Evolutionary conservation across 2,888 invertebrate genomes (phyloP).

Genomic region (Ochropleura leucogaster): DNA sequence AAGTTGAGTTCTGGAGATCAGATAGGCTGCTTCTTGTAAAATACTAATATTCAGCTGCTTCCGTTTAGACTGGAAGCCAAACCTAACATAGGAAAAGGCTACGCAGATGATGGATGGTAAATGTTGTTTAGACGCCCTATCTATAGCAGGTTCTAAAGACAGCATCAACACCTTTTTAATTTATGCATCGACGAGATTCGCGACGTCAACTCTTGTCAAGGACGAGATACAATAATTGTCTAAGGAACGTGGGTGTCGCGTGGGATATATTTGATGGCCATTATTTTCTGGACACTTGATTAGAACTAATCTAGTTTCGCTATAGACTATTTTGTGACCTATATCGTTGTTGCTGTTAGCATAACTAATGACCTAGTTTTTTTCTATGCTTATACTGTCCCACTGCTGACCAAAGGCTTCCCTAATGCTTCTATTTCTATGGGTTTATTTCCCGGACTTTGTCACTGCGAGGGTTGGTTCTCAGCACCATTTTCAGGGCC

Average conservation of each 20-base stretch:
- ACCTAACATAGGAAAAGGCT: no score
- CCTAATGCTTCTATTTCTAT: no score
- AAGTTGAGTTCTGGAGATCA: no score
- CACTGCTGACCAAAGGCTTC: no score
- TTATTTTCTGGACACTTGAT: conserved; percentile 27
- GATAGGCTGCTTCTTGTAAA: no score
- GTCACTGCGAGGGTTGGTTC: no score
- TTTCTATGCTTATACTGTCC: no score
- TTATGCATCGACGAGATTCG: background rate
- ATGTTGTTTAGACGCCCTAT: background rate
- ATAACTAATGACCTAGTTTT: background rate
- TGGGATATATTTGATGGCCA: conserved; percentile 16
- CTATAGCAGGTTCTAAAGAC: background rate
- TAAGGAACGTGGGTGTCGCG: conserved; percentile 6
- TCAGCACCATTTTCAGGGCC: no score
- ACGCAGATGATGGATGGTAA: background rate
- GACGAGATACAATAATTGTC: background rate
- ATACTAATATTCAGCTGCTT: no score
- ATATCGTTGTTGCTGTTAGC: background rate
- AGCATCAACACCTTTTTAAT: background rate
- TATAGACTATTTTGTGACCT: background rate
- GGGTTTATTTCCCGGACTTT: no score
- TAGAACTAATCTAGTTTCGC: conserved; percentile 5
- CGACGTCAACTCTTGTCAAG: background rate
- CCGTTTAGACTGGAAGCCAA: no score